Evolutionary conservation across 2,888 invertebrate genomes (phyloP).

Genomic region (Sarcophaga carnaria): DNA sequence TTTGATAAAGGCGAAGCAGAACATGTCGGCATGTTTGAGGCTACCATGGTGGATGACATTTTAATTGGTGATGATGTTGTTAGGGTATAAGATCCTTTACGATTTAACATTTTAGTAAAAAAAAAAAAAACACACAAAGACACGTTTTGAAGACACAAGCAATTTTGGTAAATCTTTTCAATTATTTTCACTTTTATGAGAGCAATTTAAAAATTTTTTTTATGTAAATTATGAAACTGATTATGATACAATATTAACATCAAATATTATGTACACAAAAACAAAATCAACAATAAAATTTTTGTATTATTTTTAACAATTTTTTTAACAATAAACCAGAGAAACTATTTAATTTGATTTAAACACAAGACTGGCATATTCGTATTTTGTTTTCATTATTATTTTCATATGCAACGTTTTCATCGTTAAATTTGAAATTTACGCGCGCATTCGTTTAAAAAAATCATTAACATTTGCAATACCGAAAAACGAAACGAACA

Average conservation of each 20-base stretch:
- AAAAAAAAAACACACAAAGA: constrained; percentile 30
- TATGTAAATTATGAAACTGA: no score
- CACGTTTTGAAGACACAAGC: background rate
- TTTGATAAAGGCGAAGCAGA: constrained; percentile 47
- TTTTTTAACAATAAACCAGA: no score
- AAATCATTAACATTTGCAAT: constrained; percentile 33
- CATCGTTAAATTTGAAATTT: background rate
- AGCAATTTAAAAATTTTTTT: constrained; percentile 26
- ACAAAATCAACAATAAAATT: no score
- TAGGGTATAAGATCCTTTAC: constrained; percentile 69
- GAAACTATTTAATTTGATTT: background rate
- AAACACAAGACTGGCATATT: background rate
- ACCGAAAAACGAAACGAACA: constrained; percentile 33
- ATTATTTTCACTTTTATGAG: constrained; percentile 52
- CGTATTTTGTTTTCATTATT: background rate
- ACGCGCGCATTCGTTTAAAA: constrained; percentile 9
- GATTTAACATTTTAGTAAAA: constrained; percentile 65
- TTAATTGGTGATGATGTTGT: constrained; percentile 42
- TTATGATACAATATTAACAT: no score
- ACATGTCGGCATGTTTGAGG: constrained; percentile 10
- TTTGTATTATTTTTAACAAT: no score
- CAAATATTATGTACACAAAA: no score
- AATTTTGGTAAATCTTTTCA: background rate
- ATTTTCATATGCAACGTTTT: constrained; percentile 12
- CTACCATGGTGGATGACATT: constrained; percentile 39